A percentile compares a stretch with the other conserved stretches of the same genome.
Conservation (phyloP, 1,140 invertebrate species). For the Drosophila lacteicornis region DNA sequence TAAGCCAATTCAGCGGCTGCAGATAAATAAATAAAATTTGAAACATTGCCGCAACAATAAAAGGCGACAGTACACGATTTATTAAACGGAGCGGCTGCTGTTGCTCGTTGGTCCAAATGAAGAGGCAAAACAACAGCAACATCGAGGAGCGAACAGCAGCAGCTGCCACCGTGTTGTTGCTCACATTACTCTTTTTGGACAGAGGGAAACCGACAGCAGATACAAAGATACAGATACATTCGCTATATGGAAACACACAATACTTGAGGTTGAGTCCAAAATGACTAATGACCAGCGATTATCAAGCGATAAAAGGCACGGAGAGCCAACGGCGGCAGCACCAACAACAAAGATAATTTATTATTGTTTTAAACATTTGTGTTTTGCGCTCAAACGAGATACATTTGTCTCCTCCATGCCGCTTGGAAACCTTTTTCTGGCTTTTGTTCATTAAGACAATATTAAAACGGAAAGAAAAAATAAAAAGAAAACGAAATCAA, state of each 20-base stretch:
- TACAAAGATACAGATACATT: constrained; percentile 74
- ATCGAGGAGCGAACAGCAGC: constrained; percentile 62
- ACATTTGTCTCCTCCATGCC: constrained; percentile 74
- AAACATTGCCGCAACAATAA: constrained; percentile 83
- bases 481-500: not conserved
- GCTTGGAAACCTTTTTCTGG: constrained; percentile 36
- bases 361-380: constrained; percentile 84
- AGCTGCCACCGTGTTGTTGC: constrained; percentile 77
- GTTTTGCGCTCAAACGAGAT: constrained; percentile 82
- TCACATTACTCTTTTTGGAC: constrained; percentile 81
- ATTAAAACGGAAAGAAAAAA: constrained; percentile 12
- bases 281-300: constrained; percentile 84
- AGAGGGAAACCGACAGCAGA: constrained; percentile 54
- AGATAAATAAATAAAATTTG: constrained; percentile 84
- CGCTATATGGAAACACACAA: constrained; percentile 73
- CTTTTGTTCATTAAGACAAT: constrained; percentile 79
- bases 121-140: constrained; percentile 61
- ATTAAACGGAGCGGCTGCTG: constrained; percentile 70
- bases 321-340: constrained; percentile 48
- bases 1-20: constrained; percentile 80
- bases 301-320: constrained; percentile 83
- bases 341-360: constrained; percentile 74
- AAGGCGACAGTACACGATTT: constrained; percentile 83
- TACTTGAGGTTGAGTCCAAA: constrained; percentile 80
- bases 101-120: constrained; percentile 61